A percentile compares a stretch with the other conserved stretches of the same genome.
Conservation (phyloP, 2,797 vertebrate genomes). For the Carcharodon carcharias region DNA sequence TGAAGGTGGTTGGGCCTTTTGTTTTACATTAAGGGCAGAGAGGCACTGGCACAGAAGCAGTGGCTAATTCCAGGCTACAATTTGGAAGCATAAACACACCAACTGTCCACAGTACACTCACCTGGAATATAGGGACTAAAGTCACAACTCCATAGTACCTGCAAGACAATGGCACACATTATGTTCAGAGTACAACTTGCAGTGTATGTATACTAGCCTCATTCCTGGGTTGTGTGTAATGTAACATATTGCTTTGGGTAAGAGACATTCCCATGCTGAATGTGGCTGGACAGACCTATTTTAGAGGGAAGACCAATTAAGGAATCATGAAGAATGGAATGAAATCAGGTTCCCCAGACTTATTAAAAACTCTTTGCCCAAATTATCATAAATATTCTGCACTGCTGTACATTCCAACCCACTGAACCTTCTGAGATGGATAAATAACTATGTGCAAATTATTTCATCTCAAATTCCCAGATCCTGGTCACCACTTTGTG, state of each 20-base stretch:
- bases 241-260: neutral
- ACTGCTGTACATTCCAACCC: neutral
- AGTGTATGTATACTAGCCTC: neutral
- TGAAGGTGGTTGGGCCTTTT: neutral
- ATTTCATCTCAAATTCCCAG: neutral
- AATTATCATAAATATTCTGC: neutral
- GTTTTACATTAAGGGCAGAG: neutral
- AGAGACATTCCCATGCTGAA: neutral
- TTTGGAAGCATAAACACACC: neutral
- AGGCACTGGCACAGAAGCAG: neutral
- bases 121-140: slow-evolving; percentile 93
- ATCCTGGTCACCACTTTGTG: neutral
- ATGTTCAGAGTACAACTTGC: neutral
- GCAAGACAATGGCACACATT: slow-evolving; percentile 40
- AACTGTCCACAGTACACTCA: slow-evolving; percentile 47
- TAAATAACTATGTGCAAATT: neutral
- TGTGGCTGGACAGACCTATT: neutral
- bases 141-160: slow-evolving; percentile 93
- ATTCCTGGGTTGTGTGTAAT: neutral
- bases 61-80: neutral
- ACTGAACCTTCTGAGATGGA: neutral
- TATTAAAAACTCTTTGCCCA: neutral
- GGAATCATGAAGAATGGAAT: neutral
- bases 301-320: neutral
- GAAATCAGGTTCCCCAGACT: neutral